Base-by-base conservation (phyloP, 1,140 invertebrate genomes). In the Harpegnathos saltator region DNA sequence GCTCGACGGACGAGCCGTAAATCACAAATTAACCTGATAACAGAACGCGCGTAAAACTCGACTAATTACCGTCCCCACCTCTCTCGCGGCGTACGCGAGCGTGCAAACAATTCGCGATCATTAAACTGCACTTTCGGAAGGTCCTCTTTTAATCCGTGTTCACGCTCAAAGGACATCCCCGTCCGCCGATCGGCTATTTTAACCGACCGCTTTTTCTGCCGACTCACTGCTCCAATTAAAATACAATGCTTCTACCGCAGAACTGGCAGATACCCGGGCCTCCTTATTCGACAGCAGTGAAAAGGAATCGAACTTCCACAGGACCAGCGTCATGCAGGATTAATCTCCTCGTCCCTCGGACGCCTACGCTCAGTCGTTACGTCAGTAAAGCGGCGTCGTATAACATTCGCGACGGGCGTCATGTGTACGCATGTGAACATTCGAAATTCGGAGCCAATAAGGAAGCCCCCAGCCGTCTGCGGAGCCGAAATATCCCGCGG, bases 341-440 rank as follows among this genome's bases (percentile, higher is more conserved):
- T 68, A 56, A 78, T 68, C n/a, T 29, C 19, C 9, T 38, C 1
- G 62, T n/a, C n/a, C 5, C 29, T 26, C 12, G 19, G 12, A 12
- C 44, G 56, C 52, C 68, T 78, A 44, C 50, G 29, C 22, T 19
- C 19, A 17, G 22, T 69, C 22, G 26, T 22, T 68, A 54, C 38
- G 7, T 44, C 38, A 44, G 9, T 11, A 44, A 44, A 9, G 0
- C 38, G 3, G 38, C 38, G 38, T 44, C 38, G 7, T 44, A 44
- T 22, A 68, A 61, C 15, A 44, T 78, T 69, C 33, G 22, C 50
- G 38, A n/a, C 33, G 7, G 4, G 12, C 7, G 15, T 69, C 12
- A 58, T 78, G 61, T 69, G 68, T 78, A 78, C 50, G 54, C 33
- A 24, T 56, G n/a, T n/a, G 22, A 78, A 56, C 74, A 11, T 72